Base-by-base conservation (phyloP, 2,113 vertebrate genomes). In the Callochromis pleurospilus region DNA sequence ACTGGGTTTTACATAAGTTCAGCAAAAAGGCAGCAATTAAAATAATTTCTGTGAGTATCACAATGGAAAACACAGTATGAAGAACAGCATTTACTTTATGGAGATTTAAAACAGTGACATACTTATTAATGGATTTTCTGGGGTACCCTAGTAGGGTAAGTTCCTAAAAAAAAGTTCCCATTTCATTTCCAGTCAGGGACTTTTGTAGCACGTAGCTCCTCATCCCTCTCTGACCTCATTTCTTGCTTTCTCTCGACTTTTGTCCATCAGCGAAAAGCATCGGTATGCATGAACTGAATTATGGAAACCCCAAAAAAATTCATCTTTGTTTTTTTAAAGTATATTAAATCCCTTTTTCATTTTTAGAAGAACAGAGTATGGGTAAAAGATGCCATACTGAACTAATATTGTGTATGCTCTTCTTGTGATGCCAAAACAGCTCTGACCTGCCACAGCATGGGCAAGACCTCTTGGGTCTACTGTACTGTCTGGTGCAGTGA, bases 111-210 rank as follows among this genome's bases (percentile, higher is more conserved):
- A 47, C 42, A 49, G 42, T 77, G 42, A 77, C 42, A 77, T 49
- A 77, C 42, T 77, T 77, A 77, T 77, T 77, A 49, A 49, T 8
- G 14, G 42, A 49, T 77, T 47, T 77, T 77, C 70, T 77, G 26
- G 21, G 70, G 9, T 31, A 29, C 42, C 42, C 70, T 31, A 9
- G 15, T 49, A 29, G 42, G 42, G 6, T 49, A 49, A 77, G 70
- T 49, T 77, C 14, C 70, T 45, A 75, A 75, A 75, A 62, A 62
- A 75, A 75, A 26, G 24, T 47, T 47, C 14, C 9, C 21, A 29
- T 75, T 29, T 75, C 70, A 47, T 75, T 75, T 75, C 42, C 9
- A 77, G 42, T 15, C 9, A 31, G 15, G 2, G 42, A 31, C 42
- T 26, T 49, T 49, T 77, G 42, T n/a, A 31, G 15, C 42, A 77